Conservation (phyloP, 2,113 vertebrate species). For the Syrmaticus mikado region DNA sequence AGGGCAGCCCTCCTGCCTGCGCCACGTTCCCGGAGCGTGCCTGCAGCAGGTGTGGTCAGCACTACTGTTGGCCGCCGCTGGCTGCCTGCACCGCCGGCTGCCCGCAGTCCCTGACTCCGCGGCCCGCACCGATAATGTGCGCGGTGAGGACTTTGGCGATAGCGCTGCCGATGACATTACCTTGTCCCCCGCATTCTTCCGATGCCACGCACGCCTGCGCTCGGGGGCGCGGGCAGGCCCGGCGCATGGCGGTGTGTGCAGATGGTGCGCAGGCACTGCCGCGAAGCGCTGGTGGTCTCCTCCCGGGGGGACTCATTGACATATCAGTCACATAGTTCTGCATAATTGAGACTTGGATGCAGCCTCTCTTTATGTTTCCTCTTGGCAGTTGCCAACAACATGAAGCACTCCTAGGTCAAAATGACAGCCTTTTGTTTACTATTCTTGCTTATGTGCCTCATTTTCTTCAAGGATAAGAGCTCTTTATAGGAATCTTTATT, state of each 20-base stretch:
- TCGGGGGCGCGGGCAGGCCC: neutral
- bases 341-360: slow-evolving; percentile 64
- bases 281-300: slow-evolving; percentile 62
- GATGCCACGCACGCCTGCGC: slow-evolving; percentile 47
- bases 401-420: slow-evolving; percentile 64
- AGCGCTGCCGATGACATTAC: slow-evolving; percentile 66
- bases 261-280: slow-evolving; percentile 22
- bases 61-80: slow-evolving; percentile 26
- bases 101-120: slow-evolving; percentile 79
- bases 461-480: slow-evolving; percentile 74
- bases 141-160: slow-evolving; percentile 16
- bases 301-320: slow-evolving; percentile 72
- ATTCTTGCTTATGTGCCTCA: slow-evolving; percentile 66
- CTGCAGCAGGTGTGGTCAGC: slow-evolving; percentile 82
- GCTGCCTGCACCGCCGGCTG: slow-evolving; percentile 20
- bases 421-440: slow-evolving; percentile 72
- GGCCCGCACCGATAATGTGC: slow-evolving; percentile 45
- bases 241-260: neutral
- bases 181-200: slow-evolving; percentile 76
- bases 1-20: slow-evolving; percentile 65
- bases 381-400: slow-evolving; percentile 70
- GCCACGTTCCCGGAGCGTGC: slow-evolving; percentile 82
- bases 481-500: slow-evolving; percentile 67
- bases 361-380: slow-evolving; percentile 63
- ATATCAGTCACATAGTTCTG: slow-evolving; percentile 61